Base-by-base conservation (phyloP, 1,140 invertebrate species). In the Drosophila rufa region DNA sequence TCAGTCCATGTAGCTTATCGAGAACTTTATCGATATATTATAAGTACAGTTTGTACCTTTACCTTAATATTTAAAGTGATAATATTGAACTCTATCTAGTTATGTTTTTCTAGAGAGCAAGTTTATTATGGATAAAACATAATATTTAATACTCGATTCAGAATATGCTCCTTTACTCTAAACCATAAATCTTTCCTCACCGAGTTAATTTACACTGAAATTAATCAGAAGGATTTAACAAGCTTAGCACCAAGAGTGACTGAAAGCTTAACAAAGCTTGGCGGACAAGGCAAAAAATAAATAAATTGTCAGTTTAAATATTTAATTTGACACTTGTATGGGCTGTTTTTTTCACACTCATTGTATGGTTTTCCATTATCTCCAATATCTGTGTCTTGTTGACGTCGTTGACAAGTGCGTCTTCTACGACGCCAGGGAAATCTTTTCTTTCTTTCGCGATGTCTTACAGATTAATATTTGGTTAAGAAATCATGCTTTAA, bases 251-350 rank as follows among this genome's bases (percentile, higher is more conserved):
- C 22, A 46, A 22, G 14, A 48, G 7, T 11, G 36, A 11, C 17
- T 38, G 1, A 22, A 55, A 19, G 7, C n/a, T 47, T 33, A 58
- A 19, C 3, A 22, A 19, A 15, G 22, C 27, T 45, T 48, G 14
- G 40, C 15, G 8, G 11, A 33, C 27, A 51, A 30, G n/a, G 42
- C 45, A 33, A 40, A 68, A 48, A 7, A 36, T 27, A 45, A 51
- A 59, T 36, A 50, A 71, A 73, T 60, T 50, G 53, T 22, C 55
- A 45, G 40, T 43, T 60, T 17, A 74, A 74, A 73, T 74, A 74
- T 74, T 74, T 33, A 60, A 43, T 73, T 19, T 38, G 12, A 43
- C 38, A 60, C 27, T 71, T 33, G 22, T 51, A 50, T 36, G 46
- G 19, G 51, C 50, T 61, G 38, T 60, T 38, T 48, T 48, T 58